Evolutionary conservation across 2,113 vertebrate species (phyloP).

Genomic region (Bubo scandiacus): DNA sequence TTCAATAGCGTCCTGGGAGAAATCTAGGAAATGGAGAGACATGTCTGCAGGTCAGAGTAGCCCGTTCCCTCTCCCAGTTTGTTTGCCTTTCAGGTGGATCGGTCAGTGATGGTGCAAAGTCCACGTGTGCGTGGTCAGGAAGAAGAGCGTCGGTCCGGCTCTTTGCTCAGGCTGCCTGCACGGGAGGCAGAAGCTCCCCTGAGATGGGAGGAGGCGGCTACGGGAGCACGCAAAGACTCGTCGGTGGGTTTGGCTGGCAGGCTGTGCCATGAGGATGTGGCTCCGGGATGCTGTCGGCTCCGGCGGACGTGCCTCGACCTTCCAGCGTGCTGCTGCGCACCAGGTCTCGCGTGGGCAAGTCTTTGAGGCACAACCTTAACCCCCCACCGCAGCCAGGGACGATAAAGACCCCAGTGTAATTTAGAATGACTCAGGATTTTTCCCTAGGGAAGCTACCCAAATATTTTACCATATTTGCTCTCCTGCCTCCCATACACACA

Average conservation of each 20-base stretch:
- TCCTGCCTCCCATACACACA: background rate
- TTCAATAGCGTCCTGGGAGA: background rate
- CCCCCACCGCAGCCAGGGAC: accelerated
- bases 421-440: background rate
- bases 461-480: constrained; percentile 48
- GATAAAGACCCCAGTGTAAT: background rate
- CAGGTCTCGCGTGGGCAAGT: accelerated
- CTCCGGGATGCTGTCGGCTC: background rate
- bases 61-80: background rate
- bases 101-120: background rate
- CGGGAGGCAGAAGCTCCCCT: background rate
- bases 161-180: background rate
- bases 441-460: constrained; percentile 13
- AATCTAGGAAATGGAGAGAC: background rate
- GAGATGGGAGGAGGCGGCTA: background rate
- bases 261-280: background rate
- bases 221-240: accelerated
- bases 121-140: accelerated
- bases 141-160: too few species aligned
- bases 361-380: background rate
- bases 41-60: background rate
- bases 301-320: accelerated
- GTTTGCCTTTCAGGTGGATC: background rate
- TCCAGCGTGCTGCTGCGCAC: background rate
- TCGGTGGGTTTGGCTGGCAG: background rate